phyloP scores from a whole-genome alignment of 2,113 vertebrate genomes.

The Manacus vitellinus region DNA sequence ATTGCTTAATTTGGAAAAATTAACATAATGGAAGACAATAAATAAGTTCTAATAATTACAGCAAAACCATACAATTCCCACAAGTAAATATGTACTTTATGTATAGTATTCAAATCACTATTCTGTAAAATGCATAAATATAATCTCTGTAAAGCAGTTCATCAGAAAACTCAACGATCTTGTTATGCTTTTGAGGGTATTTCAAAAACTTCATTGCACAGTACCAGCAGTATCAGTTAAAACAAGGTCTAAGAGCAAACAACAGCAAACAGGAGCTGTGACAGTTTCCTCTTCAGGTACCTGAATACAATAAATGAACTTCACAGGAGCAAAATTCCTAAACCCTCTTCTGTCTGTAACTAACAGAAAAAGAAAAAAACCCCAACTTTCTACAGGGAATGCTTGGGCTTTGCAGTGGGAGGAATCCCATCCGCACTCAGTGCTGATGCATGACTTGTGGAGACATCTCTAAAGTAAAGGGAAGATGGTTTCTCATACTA shows the following conservation, averaged over 20 bases:
- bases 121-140: constrained; percentile 67
- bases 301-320: background rate
- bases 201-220: constrained; percentile 51
- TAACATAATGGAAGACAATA: constrained; percentile 71
- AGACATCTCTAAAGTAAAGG: background rate
- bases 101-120: constrained; percentile 56
- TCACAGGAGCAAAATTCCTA: background rate
- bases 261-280: background rate
- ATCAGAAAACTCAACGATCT: constrained; percentile 65
- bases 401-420: background rate
- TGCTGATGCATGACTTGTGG: background rate
- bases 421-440: background rate
- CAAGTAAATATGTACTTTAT: constrained; percentile 62
- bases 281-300: background rate
- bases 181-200: constrained; percentile 45
- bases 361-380: background rate
- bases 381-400: background rate
- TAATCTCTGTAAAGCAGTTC: constrained; percentile 51
- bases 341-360: background rate
- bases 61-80: constrained; percentile 61
- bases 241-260: constrained; percentile 6
- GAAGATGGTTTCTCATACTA: background rate
- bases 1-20: constrained; percentile 68
- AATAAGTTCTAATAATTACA: constrained; percentile 74
- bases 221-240: constrained; percentile 8